Evolutionary conservation across 2,113 vertebrate species (phyloP), one percentile per base, ranked within the genome.

Genomic region (Neogobius melanostomus): DNA sequence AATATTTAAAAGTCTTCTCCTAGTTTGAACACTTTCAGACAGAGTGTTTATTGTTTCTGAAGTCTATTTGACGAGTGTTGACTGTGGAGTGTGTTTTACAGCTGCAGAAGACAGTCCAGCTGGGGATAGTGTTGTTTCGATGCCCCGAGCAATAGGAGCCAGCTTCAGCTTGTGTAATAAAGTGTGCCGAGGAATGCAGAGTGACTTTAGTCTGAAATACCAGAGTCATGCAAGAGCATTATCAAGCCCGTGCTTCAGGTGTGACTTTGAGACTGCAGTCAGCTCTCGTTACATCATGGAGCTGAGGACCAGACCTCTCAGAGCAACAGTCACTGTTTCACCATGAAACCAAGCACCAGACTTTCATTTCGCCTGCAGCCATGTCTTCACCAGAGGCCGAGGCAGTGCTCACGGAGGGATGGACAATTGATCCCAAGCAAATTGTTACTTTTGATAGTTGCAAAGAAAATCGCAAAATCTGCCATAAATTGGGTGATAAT

Each of bases 151-250:
- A 44, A 4, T 11, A 21, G 11, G 53, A 56, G 53, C 53, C 28
- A 36, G 28, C 28, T 36, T 36, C 28, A 36, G 64, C 67, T 80
- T 70, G 66, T 77, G 75, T 79, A 81, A 82, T 74, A 70, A 64
- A 63, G 65, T 70, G 45, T 36, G 47, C 57, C 6, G 21, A 76
- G 74, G 85, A 87, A 85, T 84, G 83, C 51, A 52, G 51, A 79
- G 66, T 72, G 21, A 67, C 66, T 65, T 21, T 49, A 43, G 11
- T 28, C 63, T 72, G 2, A 66, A 67, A 80, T 53, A 56, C 50
- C 52, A 28, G 44, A 52, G n/a, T 45, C 66, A 68, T 65, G 48
- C 57, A 61, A 61, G 48, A 62, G 53, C 59, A 70, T 47, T 6
- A 51, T 57, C 48, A 69, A 12, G 4, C 8, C 42, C 45, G 10